phyloP scores from a whole-genome alignment of 1,140 invertebrate genomes.

The Neodiprion fabricii region DNA sequence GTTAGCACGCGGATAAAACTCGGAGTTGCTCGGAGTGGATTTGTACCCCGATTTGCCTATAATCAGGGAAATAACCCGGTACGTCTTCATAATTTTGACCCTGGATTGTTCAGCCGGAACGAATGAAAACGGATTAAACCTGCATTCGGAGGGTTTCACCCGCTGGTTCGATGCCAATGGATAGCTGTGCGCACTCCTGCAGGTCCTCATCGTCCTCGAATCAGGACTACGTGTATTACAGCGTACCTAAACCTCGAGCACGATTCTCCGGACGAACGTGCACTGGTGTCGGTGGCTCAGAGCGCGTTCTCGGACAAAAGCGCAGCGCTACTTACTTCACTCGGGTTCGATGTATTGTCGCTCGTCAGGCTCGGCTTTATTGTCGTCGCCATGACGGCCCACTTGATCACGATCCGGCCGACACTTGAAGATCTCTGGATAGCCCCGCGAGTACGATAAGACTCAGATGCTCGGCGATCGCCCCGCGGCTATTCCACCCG shows the following conservation, averaged over 20 bases:
- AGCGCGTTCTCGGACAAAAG: conserved; percentile 47
- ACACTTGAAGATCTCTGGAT: conserved; percentile 25
- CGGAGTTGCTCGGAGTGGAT: too few relatives aligned
- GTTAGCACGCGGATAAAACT: too few relatives aligned
- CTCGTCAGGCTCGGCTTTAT: conserved; percentile 49
- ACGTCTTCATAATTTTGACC: too few relatives aligned
- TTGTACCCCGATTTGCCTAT: too few relatives aligned
- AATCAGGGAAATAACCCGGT: too few relatives aligned
- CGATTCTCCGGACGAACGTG: conserved; percentile 28
- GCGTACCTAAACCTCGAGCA: conserved; percentile 15
- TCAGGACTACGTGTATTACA: conserved; percentile 18
- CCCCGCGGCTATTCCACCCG: conserved; percentile 31
- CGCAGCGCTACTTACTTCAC: conserved; percentile 50
- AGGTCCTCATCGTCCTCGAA: conserved; percentile 29
- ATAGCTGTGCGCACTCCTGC: conserved; percentile 27
- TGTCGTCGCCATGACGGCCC: conserved; percentile 57
- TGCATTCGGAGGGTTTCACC: too few relatives aligned
- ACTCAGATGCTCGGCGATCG: conserved; percentile 28
- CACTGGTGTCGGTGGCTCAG: not conserved
- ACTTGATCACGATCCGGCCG: conserved; percentile 56
- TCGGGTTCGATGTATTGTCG: conserved; percentile 54
- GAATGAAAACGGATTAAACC: too few relatives aligned
- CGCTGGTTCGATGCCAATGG: too few relatives aligned
- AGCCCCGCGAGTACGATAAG: too few relatives aligned
- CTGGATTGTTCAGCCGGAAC: too few relatives aligned